Conservation (phyloP, 2,113 vertebrate species). For the Elgaria multicarinata region DNA sequence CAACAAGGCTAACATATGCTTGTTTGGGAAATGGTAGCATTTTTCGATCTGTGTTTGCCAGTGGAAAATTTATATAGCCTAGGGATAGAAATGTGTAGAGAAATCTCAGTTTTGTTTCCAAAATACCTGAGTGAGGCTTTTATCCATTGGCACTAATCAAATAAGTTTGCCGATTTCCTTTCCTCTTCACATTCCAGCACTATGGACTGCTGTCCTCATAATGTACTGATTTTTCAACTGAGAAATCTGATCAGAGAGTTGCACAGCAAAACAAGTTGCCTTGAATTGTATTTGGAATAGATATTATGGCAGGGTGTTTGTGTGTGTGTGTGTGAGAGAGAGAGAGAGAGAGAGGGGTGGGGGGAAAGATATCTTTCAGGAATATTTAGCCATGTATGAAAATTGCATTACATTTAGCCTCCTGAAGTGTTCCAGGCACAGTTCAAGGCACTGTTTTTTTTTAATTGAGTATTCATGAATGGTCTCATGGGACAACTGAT, state of each 20-base stretch:
- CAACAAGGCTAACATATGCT: background rate
- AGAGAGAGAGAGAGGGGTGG: too few species aligned
- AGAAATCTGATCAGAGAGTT: background rate
- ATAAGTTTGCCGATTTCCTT: background rate
- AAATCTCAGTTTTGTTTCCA: background rate
- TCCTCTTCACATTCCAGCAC: too few species aligned
- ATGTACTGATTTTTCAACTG: background rate
- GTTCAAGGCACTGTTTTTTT: too few species aligned
- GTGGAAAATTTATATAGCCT: background rate
- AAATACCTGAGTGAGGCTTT: background rate
- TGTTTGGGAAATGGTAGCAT: background rate
- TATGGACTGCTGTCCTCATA: background rate
- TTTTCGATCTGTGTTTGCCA: background rate
- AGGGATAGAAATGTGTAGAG: background rate
- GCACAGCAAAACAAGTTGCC: background rate
- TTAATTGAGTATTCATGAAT: background rate
- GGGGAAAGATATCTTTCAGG: too few species aligned
- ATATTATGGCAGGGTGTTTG: too few species aligned
- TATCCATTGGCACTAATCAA: background rate
- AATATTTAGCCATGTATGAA: background rate
- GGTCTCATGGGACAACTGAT: background rate
- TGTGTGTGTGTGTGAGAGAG: background rate
- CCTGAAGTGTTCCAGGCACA: background rate
- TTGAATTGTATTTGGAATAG: background rate
- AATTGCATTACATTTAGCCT: background rate